A percentile compares a stretch with the other conserved stretches of the same genome.
Conservation (phyloP, 2,113 vertebrate species). For the Gadus macrocephalus region DNA sequence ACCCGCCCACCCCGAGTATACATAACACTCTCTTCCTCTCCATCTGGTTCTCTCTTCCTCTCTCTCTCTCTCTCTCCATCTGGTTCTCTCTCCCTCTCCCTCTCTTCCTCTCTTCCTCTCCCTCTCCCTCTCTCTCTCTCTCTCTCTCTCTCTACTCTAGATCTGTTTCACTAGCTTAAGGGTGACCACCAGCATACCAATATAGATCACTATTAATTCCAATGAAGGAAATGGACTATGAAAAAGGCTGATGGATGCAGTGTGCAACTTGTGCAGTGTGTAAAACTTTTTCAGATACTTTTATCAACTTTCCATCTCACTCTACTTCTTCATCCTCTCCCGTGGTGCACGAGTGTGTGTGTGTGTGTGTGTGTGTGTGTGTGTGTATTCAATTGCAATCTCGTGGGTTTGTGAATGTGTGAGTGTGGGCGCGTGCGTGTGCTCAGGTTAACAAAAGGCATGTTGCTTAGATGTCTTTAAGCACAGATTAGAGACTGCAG, state of each 20-base stretch:
- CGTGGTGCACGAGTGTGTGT: not conserved
- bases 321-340: slow-evolving; percentile 26
- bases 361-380: not conserved
- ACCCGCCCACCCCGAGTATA: not conserved
- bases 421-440: not conserved
- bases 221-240: not conserved
- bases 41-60: not conserved
- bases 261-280: no score
- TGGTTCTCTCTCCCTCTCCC: not conserved
- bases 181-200: not conserved
- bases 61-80: not conserved
- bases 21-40: slow-evolving; percentile 1
- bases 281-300: not conserved
- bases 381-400: not conserved
- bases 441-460: slow-evolving; percentile 46
- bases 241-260: slow-evolving; percentile 58
- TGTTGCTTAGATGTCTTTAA: slow-evolving; percentile 35
- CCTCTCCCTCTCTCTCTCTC: no score
- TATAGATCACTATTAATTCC: not conserved
- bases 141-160: not conserved
- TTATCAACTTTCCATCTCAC: slow-evolving; percentile 30
- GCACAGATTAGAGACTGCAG: slow-evolving; percentile 40
- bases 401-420: not conserved
- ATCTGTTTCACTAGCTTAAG: not conserved
- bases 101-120: no score